Percentiles rank a stretch among this genome's conserved stretches.
Evolutionary conservation across 2,888 invertebrate species (phyloP).

Genomic region (Epinotia nisella): DNA sequence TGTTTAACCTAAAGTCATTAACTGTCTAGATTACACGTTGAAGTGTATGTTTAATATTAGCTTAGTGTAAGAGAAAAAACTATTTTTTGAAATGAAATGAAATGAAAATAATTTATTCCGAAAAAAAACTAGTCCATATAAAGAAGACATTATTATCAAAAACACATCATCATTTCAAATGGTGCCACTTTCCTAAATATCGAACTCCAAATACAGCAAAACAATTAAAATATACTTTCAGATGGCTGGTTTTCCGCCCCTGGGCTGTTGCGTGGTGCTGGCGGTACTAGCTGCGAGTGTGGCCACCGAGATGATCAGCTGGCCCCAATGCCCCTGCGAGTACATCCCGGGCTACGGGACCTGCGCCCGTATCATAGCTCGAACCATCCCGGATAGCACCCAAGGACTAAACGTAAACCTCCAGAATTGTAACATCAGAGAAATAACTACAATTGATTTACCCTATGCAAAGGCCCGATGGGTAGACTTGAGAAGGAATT

Average conservation of each 20-base stretch:
- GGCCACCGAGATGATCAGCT: background rate
- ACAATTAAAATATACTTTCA: too few species aligned
- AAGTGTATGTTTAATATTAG: too few species aligned
- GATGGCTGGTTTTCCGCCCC: background rate
- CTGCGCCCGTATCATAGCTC: background rate
- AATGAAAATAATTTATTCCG: too few species aligned
- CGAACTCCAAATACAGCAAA: too few species aligned
- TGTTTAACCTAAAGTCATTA: too few species aligned
- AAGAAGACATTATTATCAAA: too few species aligned
- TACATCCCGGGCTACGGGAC: background rate
- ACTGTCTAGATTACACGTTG: too few species aligned
- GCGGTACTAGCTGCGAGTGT: background rate
- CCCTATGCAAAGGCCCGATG: background rate
- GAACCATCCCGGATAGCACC: background rate
- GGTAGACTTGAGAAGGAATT: background rate
- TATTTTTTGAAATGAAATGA: too few species aligned
- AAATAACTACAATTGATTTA: background rate
- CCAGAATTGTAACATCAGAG: background rate
- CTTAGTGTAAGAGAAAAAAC: too few species aligned
- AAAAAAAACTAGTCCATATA: too few species aligned
- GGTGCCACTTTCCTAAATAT: too few species aligned
- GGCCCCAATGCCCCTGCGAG: background rate
- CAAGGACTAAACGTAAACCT: background rate
- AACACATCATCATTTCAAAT: too few species aligned
- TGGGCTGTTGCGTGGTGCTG: background rate